Evolutionary conservation across 2,113 vertebrate species (phyloP).

Genomic region (Cathartes aura): DNA sequence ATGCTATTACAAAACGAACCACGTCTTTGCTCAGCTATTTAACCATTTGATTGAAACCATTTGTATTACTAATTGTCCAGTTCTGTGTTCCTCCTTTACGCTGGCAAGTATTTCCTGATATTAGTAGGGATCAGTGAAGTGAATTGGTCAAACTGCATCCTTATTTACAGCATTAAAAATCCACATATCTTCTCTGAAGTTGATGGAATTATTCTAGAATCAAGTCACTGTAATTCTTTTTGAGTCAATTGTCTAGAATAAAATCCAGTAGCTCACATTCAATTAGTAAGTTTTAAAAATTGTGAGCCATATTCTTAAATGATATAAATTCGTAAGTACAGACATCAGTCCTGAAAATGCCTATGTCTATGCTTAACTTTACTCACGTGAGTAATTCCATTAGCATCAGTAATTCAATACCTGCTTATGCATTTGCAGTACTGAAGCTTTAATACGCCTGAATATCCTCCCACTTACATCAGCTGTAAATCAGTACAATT

Average conservation of each 20-base stretch:
- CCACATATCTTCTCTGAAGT: background rate
- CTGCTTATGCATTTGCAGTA: slow-evolving; percentile 53
- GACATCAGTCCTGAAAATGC: slow-evolving; percentile 63
- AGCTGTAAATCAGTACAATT: slow-evolving; percentile 49
- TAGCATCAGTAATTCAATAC: slow-evolving; percentile 67
- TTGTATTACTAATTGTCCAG: slow-evolving; percentile 30
- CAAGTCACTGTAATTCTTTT: background rate
- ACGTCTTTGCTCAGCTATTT: background rate
- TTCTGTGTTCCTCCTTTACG: slow-evolving; percentile 18
- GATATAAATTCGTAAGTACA: slow-evolving; percentile 26
- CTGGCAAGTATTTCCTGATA: slow-evolving; percentile 33
- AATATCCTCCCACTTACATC: slow-evolving; percentile 47
- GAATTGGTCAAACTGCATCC: slow-evolving; percentile 17
- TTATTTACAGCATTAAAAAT: slow-evolving; percentile 37
- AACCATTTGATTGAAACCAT: slow-evolving; percentile 19
- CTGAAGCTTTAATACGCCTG: slow-evolving; percentile 43
- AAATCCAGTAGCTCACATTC: slow-evolving; percentile 31
- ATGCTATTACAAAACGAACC: background rate
- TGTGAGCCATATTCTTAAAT: slow-evolving; percentile 41
- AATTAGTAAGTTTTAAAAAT: slow-evolving; percentile 57
- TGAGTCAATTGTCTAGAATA: slow-evolving; percentile 17
- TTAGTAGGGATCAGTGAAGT: background rate
- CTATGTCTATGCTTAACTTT: slow-evolving; percentile 44
- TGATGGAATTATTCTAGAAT: slow-evolving; percentile 28
- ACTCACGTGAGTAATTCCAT: slow-evolving; percentile 69